A percentile compares a stretch with the other conserved stretches of the same genome.
Evolutionary conservation across 2,113 vertebrate genomes (phyloP).

Genomic region (Solenodon paradoxus): DNA sequence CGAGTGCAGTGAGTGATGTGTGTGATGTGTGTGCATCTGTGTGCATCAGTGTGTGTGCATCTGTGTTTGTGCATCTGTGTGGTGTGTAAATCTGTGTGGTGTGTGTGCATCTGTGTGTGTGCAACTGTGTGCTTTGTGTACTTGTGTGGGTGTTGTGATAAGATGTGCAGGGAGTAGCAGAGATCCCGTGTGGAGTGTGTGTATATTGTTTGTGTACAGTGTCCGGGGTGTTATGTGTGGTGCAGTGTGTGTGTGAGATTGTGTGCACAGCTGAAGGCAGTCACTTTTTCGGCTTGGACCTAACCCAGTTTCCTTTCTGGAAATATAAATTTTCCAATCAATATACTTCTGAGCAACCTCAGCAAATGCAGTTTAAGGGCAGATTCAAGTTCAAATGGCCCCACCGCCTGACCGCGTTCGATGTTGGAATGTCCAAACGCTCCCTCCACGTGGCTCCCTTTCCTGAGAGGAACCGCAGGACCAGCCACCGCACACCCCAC

Average conservation of each 20-base stretch:
- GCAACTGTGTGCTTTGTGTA: no score
- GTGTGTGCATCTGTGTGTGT: no score
- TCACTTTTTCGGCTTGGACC: not conserved
- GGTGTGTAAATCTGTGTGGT: no score
- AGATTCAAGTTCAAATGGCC: constrained; percentile 13
- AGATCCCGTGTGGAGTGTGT: no score
- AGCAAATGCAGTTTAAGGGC: constrained; percentile 6
- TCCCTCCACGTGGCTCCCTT: not conserved
- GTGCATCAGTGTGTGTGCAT: not conserved
- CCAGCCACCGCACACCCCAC: not conserved
- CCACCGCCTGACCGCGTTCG: not conserved
- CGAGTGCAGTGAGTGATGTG: accelerated
- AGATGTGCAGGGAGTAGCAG: no score
- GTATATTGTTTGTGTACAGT: no score
- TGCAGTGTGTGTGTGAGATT: no score
- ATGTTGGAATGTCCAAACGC: not conserved
- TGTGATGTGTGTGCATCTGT: accelerated
- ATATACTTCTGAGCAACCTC: constrained; percentile 24
- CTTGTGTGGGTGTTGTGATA: no score
- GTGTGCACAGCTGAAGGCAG: no score
- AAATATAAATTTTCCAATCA: constrained; percentile 55
- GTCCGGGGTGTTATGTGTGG: no score
- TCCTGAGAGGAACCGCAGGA: not conserved
- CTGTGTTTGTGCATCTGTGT: no score
- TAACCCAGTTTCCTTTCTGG: constrained; percentile 16